Percentiles rank a stretch among this genome's conserved stretches.
These are phyloP conservation scores for Eidolon dupreanum DNA, from an alignment of 2,797 vertebrate genomes.

Conservation along the genomic window DNA sequence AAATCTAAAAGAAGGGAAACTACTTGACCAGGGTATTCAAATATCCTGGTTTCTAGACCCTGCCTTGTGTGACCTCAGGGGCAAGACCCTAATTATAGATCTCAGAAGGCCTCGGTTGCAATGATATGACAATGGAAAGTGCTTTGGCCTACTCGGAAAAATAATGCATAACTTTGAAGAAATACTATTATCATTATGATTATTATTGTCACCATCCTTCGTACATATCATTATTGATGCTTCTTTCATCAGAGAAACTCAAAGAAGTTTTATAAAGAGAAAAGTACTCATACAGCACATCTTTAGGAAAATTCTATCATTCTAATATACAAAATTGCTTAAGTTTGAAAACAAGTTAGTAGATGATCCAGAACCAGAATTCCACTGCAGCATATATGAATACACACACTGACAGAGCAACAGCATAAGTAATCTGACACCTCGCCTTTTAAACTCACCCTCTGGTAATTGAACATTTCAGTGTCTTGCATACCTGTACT, in stretches of 20 bases:
- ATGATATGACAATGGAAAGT: not conserved
- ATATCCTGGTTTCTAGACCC: constrained; percentile 16
- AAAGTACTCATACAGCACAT: not conserved
- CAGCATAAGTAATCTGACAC: not conserved
- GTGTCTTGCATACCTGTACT: constrained; percentile 20
- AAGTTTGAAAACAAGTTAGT: constrained; percentile 45
- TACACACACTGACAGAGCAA: not conserved
- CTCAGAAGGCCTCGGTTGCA: not conserved
- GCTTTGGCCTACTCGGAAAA: constrained; percentile 41
- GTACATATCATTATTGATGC: not conserved
- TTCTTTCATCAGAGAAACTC: constrained; percentile 35
- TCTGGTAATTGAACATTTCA: not conserved
- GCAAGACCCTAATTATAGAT: constrained; percentile 28
- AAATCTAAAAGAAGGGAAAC: constrained; percentile 6
- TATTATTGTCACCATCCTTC: not conserved
- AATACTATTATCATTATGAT: not conserved
- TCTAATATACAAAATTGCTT: constrained; percentile 6
- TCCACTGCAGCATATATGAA: not conserved
- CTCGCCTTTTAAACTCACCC: not conserved
- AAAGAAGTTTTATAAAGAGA: constrained; percentile 14
- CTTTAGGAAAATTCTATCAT: not conserved
- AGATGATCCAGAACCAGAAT: constrained; percentile 1
- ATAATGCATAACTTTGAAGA: not conserved
- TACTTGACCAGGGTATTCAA: not conserved
- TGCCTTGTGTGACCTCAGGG: constrained; percentile 27